Percentiles rank a stretch among this genome's conserved stretches.
phyloP scores from a whole-genome alignment of 1,140 invertebrate genomes.

The Agrypnia vestita region DNA sequence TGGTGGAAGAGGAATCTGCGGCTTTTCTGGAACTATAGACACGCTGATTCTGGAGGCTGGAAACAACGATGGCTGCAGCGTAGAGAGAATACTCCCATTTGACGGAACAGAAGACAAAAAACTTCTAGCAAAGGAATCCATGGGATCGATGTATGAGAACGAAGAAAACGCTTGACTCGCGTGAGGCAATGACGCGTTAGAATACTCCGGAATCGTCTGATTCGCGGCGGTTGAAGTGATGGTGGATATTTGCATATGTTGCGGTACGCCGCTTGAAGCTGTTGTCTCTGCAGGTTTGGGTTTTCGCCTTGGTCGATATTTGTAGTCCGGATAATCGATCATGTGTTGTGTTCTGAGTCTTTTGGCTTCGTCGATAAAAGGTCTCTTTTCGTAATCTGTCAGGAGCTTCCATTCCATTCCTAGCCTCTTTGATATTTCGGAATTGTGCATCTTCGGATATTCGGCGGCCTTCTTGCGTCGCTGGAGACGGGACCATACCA shows the following conservation, averaged over 20 bases:
- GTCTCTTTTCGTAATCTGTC: constrained; percentile 79
- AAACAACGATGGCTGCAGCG: constrained; percentile 46
- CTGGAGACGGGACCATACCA: constrained; percentile 81
- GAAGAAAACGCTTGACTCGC: constrained; percentile 63
- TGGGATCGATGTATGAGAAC: constrained; percentile 53
- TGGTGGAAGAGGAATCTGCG: constrained; percentile 63
- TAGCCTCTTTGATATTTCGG: constrained; percentile 83
- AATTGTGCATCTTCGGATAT: constrained; percentile 88
- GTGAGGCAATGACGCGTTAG: constrained; percentile 64
- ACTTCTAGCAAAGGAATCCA: constrained; percentile 51
- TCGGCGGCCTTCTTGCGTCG: constrained; percentile 84
- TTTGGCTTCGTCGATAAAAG: constrained; percentile 90
- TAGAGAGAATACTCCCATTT: constrained; percentile 14
- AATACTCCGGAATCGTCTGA: constrained; percentile 64
- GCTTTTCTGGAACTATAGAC: constrained; percentile 53
- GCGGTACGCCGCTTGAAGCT: constrained; percentile 63
- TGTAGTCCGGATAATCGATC: constrained; percentile 84
- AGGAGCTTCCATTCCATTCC: constrained; percentile 82
- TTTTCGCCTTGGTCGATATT: constrained; percentile 81
- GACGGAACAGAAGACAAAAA: constrained; percentile 49
- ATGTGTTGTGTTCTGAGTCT: constrained; percentile 82
- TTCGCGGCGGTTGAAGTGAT: constrained; percentile 52
- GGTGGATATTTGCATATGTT: constrained; percentile 54
- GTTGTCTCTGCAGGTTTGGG: constrained; percentile 71
- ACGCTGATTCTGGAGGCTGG: constrained; percentile 44